Evolutionary conservation across 2,113 vertebrate genomes (phyloP), one percentile per base, ranked within the genome.

Genomic region (Anser brachyrhynchus): DNA sequence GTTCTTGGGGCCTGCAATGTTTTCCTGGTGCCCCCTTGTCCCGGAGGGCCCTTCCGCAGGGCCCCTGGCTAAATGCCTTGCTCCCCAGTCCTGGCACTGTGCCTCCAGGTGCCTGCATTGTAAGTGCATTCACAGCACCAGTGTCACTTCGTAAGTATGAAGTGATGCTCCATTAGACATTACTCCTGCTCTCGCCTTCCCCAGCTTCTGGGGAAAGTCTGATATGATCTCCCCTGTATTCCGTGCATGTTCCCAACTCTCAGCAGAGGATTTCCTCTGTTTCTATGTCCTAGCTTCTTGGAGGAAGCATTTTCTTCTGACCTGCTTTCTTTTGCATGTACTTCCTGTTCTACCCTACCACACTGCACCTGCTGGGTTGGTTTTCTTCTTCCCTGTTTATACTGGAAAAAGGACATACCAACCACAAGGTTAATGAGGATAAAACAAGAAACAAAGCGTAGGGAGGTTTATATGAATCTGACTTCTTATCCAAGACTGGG

Each of bases 61-160:
- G 46, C 35, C 29, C 0, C 3, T 1, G 2, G 5, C 28, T 66
- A 37, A 61, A 33, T 39, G 3, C 22, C 7, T 31, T 73, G 74
- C n/a, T 87, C 55, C 33, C 14, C 41, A 26, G 0, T 28, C 41
- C 81, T 66, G 57, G 26, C 29, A 7, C 15, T 85, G 26, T 57
- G 13, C 21, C 57, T 61, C 43, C 70, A 29, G 1, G 0, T 46
- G 49, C 20, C 0, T 0, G 37, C 29, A 7, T 11, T 52, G 4
- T 7, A 57, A 33, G 31, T 31, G 39, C 43, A 25, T 64, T 77
- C 55, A 33, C 26, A 64, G 35, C 83, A 71, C 41, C 72, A 6
- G 31, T 17, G 59, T 7, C 5, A 21, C 23, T 52, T 67, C 22
- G 61, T 31, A 21, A 52, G 33, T 2, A 43, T 0, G 3, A 65